Conservation (phyloP, 64 coral and sea anemone species). For the Trachythela sp. region DNA sequence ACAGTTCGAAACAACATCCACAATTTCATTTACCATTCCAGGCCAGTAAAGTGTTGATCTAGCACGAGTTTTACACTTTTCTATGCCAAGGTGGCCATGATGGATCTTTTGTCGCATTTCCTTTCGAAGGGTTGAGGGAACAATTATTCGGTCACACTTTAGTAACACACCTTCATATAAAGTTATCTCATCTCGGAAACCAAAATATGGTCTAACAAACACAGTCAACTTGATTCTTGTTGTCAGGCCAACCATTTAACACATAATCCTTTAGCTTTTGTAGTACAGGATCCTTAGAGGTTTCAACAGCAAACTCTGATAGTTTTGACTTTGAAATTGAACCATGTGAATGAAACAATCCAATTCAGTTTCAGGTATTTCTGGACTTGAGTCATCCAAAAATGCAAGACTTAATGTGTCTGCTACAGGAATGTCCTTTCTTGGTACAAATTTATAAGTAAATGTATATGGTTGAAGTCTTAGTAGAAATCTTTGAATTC, state of each 20-base stretch:
- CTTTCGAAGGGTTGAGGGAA: neutral
- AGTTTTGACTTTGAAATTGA: neutral
- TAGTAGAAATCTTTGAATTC: conserved; percentile 3
- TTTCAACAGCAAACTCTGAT: neutral
- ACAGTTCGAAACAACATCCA: neutral
- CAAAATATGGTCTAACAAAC: neutral
- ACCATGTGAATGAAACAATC: neutral
- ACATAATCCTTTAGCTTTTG: neutral
- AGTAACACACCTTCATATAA: neutral
- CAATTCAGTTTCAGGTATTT: conserved; percentile 9
- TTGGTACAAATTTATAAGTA: neutral
- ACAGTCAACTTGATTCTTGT: neutral
- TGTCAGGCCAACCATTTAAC: neutral
- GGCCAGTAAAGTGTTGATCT: conserved; percentile 33
- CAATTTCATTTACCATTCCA: neutral
- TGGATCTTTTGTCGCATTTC: conserved; percentile 11
- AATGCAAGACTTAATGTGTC: neutral
- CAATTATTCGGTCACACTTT: conserved; percentile 28
- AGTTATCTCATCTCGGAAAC: neutral
- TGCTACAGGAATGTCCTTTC: conserved; percentile 7
- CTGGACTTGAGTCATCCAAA: neutral
- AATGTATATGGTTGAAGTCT: neutral
- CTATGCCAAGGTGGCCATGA: conserved; percentile 8
- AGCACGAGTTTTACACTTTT: conserved; percentile 12
- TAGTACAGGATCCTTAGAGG: neutral